Percentiles rank a stretch among this genome's conserved stretches.
phyloP scores from a whole-genome alignment of 2,888 invertebrate genomes.

The Zaprionus bogoriensis region DNA sequence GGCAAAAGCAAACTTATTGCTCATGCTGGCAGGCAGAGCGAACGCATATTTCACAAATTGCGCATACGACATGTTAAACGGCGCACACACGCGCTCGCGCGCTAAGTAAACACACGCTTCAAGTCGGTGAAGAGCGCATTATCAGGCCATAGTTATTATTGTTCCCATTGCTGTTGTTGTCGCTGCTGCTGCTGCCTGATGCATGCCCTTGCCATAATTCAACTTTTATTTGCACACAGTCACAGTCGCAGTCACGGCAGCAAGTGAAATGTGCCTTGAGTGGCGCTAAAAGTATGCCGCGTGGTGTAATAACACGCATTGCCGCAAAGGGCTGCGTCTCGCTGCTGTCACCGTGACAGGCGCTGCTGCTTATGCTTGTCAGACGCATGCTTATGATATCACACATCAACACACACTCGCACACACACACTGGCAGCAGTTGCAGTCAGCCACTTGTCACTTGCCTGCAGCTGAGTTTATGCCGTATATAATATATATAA shows the following conservation, averaged over 20 bases:
- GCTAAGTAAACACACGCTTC: constrained; percentile 15
- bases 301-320: constrained; percentile 69
- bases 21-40: constrained; percentile 55
- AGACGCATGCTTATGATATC: constrained; percentile 70
- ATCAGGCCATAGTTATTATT: constrained; percentile 58
- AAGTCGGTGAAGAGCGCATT: constrained; percentile 62
- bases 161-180: constrained; percentile 17
- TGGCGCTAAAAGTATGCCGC: constrained; percentile 74
- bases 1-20: constrained; percentile 56
- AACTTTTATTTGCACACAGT: constrained; percentile 65
- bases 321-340: constrained; percentile 17
- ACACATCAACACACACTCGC: constrained; percentile 47
- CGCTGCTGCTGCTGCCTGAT: constrained; percentile 37
- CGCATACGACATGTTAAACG: constrained; percentile 74
- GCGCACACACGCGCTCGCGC: constrained; percentile 41
- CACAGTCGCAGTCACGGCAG: constrained; percentile 24
- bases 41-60: constrained; percentile 74
- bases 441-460: constrained; percentile 24
- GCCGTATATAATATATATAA: constrained; percentile 30
- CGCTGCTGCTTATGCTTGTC: constrained; percentile 73
- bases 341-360: constrained; percentile 60
- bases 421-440: constrained; percentile 18
- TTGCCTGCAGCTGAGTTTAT: constrained; percentile 53
- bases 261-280: constrained; percentile 61
- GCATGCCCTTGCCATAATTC: constrained; percentile 69